phyloP scores from a whole-genome alignment of 2,888 invertebrate genomes.

The Eurytoma adleriae region DNA sequence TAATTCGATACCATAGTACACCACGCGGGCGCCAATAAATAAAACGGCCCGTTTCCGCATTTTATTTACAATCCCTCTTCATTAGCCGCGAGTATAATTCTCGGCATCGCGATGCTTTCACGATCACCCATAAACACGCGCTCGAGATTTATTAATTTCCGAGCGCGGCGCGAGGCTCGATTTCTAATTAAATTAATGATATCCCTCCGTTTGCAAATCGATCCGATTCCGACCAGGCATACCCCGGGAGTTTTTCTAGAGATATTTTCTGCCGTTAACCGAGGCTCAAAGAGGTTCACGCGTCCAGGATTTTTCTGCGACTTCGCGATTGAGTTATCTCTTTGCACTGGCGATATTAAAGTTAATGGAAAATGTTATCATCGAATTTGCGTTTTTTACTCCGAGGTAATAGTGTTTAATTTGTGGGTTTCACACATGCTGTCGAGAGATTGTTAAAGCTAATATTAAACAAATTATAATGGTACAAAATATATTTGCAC shows the following conservation, averaged over 20 bases:
- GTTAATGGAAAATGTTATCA: too few relatives aligned
- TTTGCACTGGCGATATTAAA: too few relatives aligned
- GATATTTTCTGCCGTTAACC: background rate
- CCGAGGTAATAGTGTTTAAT: too few relatives aligned
- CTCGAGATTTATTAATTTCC: conserved; percentile 45
- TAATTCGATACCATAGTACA: background rate
- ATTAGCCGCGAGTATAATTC: conserved; percentile 19
- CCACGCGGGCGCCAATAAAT: conserved; percentile 18
- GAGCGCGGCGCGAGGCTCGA: conserved; percentile 10
- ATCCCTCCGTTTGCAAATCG: conserved; percentile 18
- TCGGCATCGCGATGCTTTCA: conserved; percentile 12
- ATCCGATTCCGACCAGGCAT: background rate
- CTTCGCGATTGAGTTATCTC: too few relatives aligned
- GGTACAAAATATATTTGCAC: too few relatives aligned
- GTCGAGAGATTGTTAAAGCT: too few relatives aligned
- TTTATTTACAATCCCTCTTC: conserved; percentile 28
- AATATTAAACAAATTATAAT: too few relatives aligned
- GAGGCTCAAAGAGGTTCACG: background rate
- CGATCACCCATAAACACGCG: conserved; percentile 4
- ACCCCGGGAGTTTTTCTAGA: background rate
- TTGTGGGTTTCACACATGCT: too few relatives aligned
- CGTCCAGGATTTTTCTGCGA: too few relatives aligned
- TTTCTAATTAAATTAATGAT: conserved; percentile 50
- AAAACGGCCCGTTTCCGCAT: conserved; percentile 7
- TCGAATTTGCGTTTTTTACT: too few relatives aligned